Base-by-base conservation (phyloP, 2,888 invertebrate genomes). In the Dolichopus griseipennis region DNA sequence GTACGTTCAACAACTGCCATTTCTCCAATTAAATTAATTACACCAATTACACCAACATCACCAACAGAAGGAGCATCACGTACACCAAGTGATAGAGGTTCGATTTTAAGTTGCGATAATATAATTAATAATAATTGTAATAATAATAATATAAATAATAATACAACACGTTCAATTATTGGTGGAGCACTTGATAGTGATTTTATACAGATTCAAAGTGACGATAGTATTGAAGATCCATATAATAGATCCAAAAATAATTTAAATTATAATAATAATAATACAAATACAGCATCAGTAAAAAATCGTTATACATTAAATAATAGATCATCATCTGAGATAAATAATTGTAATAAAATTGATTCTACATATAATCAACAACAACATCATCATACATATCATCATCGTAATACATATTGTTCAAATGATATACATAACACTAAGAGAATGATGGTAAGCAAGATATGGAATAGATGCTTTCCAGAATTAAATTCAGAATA, bases 401-500 rank as follows among this genome's bases (percentile, higher is more conserved):
- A 3, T 10, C 12, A 20, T 34, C 34, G 15, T 20, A 20, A 33
- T 33, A 33, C 34, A 3, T 12, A 62, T 62, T 62, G 62, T 62
- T 22, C 62, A 21, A 21, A 62, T 22, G 62, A 52, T 18, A 52
- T 52, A 18, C 15, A 52, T 52, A 27, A 27, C 27, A 65, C 61
- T 21, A 65, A 65, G 21, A 80, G 79, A 78, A 80, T 79, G 79
- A 80, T 81, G 81, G 81, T 81, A 73, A 81, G 80, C 74, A 80
- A 81, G 77, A 72, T 81, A 75, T 81, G 81, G 81, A 81, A 80
- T 69, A 80, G 79, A 69, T 81, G 81, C 73, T 81, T 81, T 71
- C 80, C 81, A 73, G 80, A 81, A 72, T 79, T 80, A 69, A 77
- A 78, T 33, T 76, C 79, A 72, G 79, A 79, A 69, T 81, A 79